Conservation (phyloP, 2,888 invertebrate genomes). For the Tachina lurida region DNA sequence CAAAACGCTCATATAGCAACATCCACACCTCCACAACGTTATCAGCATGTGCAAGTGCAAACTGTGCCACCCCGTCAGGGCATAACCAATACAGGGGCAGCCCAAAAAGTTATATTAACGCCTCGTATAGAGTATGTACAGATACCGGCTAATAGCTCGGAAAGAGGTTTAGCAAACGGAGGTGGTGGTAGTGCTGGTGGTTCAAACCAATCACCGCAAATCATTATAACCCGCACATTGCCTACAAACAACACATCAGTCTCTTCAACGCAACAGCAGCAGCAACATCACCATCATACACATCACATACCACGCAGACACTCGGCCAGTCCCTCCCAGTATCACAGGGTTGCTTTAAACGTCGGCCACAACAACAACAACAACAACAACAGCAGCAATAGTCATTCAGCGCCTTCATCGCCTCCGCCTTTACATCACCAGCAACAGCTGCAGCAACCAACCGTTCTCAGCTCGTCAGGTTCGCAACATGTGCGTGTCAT, state of each 20-base stretch:
- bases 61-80: slow-evolving; percentile 79
- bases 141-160: slow-evolving; percentile 56
- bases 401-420: slow-evolving; percentile 73
- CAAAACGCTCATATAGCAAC: slow-evolving; percentile 54
- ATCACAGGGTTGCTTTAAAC: slow-evolving; percentile 73
- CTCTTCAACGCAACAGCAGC: slow-evolving; percentile 63
- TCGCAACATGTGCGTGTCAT: slow-evolving; percentile 82
- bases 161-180: slow-evolving; percentile 62
- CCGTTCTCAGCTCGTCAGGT: slow-evolving; percentile 67
- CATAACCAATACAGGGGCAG: slow-evolving; percentile 75
- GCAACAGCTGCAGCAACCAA: slow-evolving; percentile 70
- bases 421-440: slow-evolving; percentile 75
- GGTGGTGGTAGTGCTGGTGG: neutral
- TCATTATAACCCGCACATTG: slow-evolving; percentile 80
- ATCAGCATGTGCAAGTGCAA: slow-evolving; percentile 81
- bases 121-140: slow-evolving; percentile 80
- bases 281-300: slow-evolving; percentile 63
- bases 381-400: slow-evolving; percentile 34
- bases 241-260: slow-evolving; percentile 55
- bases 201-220: slow-evolving; percentile 75
- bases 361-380: slow-evolving; percentile 37
- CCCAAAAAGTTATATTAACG: slow-evolving; percentile 81
- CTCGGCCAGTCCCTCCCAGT: slow-evolving; percentile 79
- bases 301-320: slow-evolving; percentile 77
- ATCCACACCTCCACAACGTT: slow-evolving; percentile 73